These are phyloP conservation scores for Drosophila pseudotalamancana DNA, from an alignment of 2,888 invertebrate species.

Conservation along the genomic window DNA sequence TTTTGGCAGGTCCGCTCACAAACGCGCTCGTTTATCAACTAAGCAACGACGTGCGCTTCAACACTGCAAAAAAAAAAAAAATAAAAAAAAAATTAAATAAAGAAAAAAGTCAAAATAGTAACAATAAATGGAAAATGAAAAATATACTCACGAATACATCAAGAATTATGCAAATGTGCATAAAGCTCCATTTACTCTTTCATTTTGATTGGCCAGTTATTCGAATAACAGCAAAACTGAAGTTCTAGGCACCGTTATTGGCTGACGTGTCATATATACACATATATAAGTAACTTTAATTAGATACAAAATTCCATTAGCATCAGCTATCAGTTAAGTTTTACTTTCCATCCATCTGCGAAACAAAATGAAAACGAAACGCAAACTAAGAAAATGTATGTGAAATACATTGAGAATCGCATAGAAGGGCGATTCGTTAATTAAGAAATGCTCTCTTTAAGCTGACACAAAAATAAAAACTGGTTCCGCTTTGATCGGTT, in stretches of 20 bases:
- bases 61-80: slow-evolving; percentile 22
- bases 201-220: background rate
- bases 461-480: too few relatives aligned
- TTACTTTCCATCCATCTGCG: too few relatives aligned
- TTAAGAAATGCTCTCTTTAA: too few relatives aligned
- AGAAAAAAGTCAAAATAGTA: slow-evolving; percentile 14
- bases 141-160: slow-evolving; percentile 13
- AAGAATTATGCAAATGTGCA: background rate
- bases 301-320: too few relatives aligned
- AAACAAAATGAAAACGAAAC: background rate
- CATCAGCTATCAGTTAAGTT: too few relatives aligned
- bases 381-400: background rate
- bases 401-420: background rate
- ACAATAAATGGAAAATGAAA: slow-evolving; percentile 43
- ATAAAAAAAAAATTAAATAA: background rate
- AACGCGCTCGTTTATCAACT: slow-evolving; percentile 61
- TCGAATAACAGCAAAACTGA: background rate
- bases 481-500: too few relatives aligned
- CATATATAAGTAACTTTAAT: too few relatives aligned
- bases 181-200: too few relatives aligned
- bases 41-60: slow-evolving; percentile 56
- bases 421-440: background rate
- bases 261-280: background rate
- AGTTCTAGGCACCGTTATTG: background rate
- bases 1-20: slow-evolving; percentile 52